phyloP scores from a whole-genome alignment of 2,113 vertebrate genomes.

The Prionailurus bengalensis region DNA sequence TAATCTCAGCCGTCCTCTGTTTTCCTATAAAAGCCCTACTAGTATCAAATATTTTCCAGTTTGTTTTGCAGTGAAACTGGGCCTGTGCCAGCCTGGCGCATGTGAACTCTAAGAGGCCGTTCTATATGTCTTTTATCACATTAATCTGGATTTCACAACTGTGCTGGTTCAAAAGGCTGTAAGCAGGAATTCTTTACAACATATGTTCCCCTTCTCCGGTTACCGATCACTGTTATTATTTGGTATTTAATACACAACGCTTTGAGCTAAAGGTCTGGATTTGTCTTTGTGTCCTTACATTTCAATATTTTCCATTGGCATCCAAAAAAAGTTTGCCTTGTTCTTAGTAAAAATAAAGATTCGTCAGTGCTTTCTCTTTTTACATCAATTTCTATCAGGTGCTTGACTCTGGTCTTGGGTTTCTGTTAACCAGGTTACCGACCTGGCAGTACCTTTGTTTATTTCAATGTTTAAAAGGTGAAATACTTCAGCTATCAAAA shows the following conservation, averaged over 20 bases:
- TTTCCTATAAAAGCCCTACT: constrained; percentile 73
- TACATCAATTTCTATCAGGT: constrained; percentile 47
- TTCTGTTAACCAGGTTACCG: constrained; percentile 57
- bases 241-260: constrained; percentile 42
- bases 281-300: constrained; percentile 45
- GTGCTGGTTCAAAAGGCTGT: background rate
- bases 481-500: constrained; percentile 79
- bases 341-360: constrained; percentile 49
- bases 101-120: constrained; percentile 70
- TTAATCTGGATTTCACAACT: constrained; percentile 62
- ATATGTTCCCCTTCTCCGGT: constrained; percentile 37
- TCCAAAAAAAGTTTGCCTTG: constrained; percentile 76
- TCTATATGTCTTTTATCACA: constrained; percentile 59
- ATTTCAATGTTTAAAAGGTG: constrained; percentile 77
- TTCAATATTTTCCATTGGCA: background rate
- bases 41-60: constrained; percentile 71
- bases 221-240: constrained; percentile 49
- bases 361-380: background rate
- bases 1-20: constrained; percentile 79
- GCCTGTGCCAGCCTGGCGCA: constrained; percentile 7
- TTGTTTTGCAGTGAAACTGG: constrained; percentile 70
- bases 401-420: constrained; percentile 52
- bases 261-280: constrained; percentile 43
- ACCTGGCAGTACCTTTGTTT: constrained; percentile 63
- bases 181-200: constrained; percentile 57